Evolutionary conservation across 2,888 invertebrate genomes (phyloP), one percentile per base, ranked within the genome.

Genomic region (Limnephilus rhombicus): DNA sequence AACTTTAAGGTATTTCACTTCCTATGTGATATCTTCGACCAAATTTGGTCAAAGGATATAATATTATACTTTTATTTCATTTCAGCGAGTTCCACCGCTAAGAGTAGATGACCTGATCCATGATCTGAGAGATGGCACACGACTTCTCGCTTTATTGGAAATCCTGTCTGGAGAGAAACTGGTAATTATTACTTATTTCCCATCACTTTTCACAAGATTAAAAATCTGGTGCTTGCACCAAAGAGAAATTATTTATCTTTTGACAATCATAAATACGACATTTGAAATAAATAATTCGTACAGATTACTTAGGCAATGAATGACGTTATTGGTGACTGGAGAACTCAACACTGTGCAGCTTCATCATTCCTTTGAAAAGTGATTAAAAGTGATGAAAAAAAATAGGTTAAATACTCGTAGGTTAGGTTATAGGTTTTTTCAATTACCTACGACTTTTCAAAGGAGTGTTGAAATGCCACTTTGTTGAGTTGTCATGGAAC

Each of bases 101-200:
- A 98, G 98, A 95, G 98, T 99, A 94, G 98, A 98, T 94, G 98
- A 99, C 95, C 97, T 99, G 95, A 99, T 99, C 95, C 98, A 98
- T 94, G 99, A 99, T 95, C 97, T 99, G 94, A 98, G 98, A 96
- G 99, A 99, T 97, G 99, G 99, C 94, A 98, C 99, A 91, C 98
- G 97, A 95, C 97, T 99, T 92, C 97, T 99, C 95, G 99, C 99
- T 94, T 96, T 99, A 94, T 97, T 99, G 94, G 99, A 99, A 97
- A 98, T 99, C 94, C 96, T 99, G 94, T 99, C 99, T 92, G 99
- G 99, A 94, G 99, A 99, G 96, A 98, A 98, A 96, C 96, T 99
- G 97, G 98, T 98, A 95, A 97, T 97, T 68, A 68, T 68, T 68
- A 9, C 68, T 9, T 68, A 24, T 24, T n/a, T n/a, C 24, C n/a